Percentiles rank a stretch among this genome's conserved stretches.
Evolutionary conservation across 2,888 invertebrate genomes (phyloP).

Genomic region (Diarsia brunnea): DNA sequence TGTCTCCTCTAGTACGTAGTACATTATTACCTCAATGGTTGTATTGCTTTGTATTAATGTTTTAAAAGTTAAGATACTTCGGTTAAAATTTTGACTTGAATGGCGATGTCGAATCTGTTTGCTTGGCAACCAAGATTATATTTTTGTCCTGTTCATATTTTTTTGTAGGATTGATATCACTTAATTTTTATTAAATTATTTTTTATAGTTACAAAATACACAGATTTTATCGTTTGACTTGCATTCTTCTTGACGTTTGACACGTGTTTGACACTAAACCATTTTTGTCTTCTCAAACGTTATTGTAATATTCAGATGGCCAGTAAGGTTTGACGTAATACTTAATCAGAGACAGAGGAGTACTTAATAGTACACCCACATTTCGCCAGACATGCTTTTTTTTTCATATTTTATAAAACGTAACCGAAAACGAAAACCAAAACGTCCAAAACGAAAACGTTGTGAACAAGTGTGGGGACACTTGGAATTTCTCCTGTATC

Average conservation of each 20-base stretch:
- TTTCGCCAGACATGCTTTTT: too few relatives aligned
- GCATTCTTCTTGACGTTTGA: neutral
- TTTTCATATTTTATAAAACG: too few relatives aligned
- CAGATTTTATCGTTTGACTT: neutral
- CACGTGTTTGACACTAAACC: neutral
- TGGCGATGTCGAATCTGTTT: neutral
- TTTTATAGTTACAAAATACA: neutral
- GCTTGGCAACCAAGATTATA: neutral
- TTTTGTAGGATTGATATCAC: neutral
- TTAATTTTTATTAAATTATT: slow-evolving; percentile 1
- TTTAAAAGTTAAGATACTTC: neutral
- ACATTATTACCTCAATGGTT: too few relatives aligned
- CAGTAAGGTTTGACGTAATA: neutral
- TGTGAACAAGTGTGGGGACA: too few relatives aligned
- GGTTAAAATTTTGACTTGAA: neutral
- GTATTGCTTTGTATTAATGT: neutral
- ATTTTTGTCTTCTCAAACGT: too few relatives aligned
- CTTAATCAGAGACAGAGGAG: too few relatives aligned
- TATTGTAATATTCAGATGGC: neutral
- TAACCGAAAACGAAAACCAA: too few relatives aligned
- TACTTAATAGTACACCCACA: too few relatives aligned
- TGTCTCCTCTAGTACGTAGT: too few relatives aligned
- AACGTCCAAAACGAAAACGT: too few relatives aligned
- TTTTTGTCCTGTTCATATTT: slow-evolving; percentile 7
- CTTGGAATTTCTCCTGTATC: too few relatives aligned